Conservation (phyloP, 1,140 invertebrate species). For the Vanessa tameamea region DNA sequence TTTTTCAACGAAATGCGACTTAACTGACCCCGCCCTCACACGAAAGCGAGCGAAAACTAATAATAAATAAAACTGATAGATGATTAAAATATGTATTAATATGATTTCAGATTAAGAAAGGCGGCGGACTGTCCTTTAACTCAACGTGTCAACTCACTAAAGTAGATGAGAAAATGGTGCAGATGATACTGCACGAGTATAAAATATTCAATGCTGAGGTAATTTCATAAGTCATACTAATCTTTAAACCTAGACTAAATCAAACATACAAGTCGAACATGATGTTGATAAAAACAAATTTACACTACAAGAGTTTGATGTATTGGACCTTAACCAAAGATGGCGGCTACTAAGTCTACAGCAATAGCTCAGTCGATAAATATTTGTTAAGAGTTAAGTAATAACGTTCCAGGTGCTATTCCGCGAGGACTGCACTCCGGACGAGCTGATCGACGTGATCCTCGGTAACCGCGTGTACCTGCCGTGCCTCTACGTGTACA, state of each 20-base stretch:
- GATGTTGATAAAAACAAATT: not conserved
- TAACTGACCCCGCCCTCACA: too few relatives aligned
- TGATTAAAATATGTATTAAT: not conserved
- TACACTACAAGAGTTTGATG: too few relatives aligned
- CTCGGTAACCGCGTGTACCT: slow-evolving; percentile 98
- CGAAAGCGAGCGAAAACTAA: too few relatives aligned
- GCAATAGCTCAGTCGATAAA: too few relatives aligned
- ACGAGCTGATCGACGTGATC: slow-evolving; percentile 99
- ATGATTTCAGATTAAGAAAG: slow-evolving; percentile 89
- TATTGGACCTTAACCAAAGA: too few relatives aligned
- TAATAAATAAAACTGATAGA: not conserved
- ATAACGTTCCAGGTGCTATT: slow-evolving; percentile 87
- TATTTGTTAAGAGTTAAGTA: too few relatives aligned
- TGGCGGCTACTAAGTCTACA: too few relatives aligned
- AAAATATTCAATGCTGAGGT: slow-evolving; percentile 99
- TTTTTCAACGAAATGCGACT: too few relatives aligned
- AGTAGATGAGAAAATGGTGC: slow-evolving; percentile 98
- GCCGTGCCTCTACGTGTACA: slow-evolving; percentile 98
- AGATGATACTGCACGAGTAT: slow-evolving; percentile 99
- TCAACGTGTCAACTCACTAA: slow-evolving; percentile 96
- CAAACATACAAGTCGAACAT: not conserved
- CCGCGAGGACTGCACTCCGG: slow-evolving; percentile 96
- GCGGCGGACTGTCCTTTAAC: slow-evolving; percentile 99
- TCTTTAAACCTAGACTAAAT: too few relatives aligned
- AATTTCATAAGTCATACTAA: slow-evolving; percentile 15